Percentiles rank a stretch among this genome's conserved stretches.
phyloP scores from a whole-genome alignment of 2,113 vertebrate species.

The Eubucco bourcierii region DNA sequence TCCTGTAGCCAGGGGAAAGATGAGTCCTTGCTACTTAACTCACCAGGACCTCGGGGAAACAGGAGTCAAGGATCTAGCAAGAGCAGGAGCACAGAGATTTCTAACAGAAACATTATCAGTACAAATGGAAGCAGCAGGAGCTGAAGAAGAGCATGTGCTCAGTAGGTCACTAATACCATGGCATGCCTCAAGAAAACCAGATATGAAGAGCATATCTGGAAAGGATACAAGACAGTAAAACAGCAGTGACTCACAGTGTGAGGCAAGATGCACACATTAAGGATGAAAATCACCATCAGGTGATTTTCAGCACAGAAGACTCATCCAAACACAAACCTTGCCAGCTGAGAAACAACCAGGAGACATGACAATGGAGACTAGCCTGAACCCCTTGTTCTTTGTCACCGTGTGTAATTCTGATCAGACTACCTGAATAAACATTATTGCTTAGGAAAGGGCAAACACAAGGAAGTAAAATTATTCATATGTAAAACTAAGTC shows the following conservation, averaged over 20 bases:
- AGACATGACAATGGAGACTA: not conserved
- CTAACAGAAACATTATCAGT: not conserved
- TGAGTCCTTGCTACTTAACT: not conserved
- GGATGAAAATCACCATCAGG: not conserved
- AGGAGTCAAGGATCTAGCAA: not conserved
- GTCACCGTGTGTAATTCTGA: not conserved
- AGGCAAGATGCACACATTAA: rapidly evolving
- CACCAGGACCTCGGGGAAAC: not conserved
- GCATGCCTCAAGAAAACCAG: too few species aligned
- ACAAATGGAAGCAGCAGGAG: not conserved
- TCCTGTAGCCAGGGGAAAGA: not conserved
- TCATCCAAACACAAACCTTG: not conserved
- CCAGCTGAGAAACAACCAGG: not conserved
- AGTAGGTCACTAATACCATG: not conserved
- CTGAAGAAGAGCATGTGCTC: not conserved
- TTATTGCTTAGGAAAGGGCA: not conserved
- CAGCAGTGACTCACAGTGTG: not conserved
- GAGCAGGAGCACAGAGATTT: not conserved
- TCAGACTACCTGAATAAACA: not conserved
- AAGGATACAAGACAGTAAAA: too few species aligned
- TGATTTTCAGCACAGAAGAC: not conserved
- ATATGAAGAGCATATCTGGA: not conserved
- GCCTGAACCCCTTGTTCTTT: rapidly evolving
- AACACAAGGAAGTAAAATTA: not conserved
- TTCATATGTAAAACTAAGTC: not conserved